A percentile compares a stretch with the other conserved stretches of the same genome.
Conservation (phyloP, 2,888 invertebrate species). For the Pocota personata region DNA sequence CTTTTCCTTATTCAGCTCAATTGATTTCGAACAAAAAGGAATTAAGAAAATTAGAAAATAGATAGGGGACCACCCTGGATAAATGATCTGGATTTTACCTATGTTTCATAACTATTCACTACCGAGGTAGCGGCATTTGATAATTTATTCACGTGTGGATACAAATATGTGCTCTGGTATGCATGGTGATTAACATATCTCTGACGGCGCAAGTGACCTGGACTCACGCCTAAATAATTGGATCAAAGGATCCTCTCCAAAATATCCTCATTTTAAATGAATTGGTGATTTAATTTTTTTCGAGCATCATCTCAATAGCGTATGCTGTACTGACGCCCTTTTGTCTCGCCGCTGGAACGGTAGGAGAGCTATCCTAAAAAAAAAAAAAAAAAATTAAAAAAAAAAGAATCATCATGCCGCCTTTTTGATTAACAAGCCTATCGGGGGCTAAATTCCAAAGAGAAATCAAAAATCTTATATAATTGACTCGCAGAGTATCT, state of each 20-base stretch:
- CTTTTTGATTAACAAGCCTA: slow-evolving; percentile 70
- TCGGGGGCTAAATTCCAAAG: slow-evolving; percentile 67
- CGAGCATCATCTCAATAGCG: slow-evolving; percentile 11
- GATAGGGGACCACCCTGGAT: slow-evolving; percentile 65
- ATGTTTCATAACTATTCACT: slow-evolving; percentile 8
- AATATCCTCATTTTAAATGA: slow-evolving; percentile 48
- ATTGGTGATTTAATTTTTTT: slow-evolving; percentile 51
- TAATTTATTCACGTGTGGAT: slow-evolving; percentile 66
- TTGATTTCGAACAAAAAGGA: slow-evolving; percentile 60
- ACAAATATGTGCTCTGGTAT: slow-evolving; percentile 57
- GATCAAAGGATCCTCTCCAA: slow-evolving; percentile 46
- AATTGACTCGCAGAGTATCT: slow-evolving; percentile 60
- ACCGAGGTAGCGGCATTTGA: not conserved
- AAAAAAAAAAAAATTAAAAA: slow-evolving; percentile 22
- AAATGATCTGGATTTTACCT: slow-evolving; percentile 55
- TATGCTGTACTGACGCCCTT: slow-evolving; percentile 64
- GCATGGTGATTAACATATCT: slow-evolving; percentile 62
- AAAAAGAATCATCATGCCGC: slow-evolving; percentile 30
- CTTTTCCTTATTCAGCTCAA: slow-evolving; percentile 60
- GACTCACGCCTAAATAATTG: slow-evolving; percentile 72
- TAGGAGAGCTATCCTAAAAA: slow-evolving; percentile 13
- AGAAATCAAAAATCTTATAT: slow-evolving; percentile 69
- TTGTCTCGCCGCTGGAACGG: slow-evolving; percentile 60
- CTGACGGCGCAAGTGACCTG: slow-evolving; percentile 41
- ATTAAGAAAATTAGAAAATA: slow-evolving; percentile 33